These are phyloP conservation scores for Monochamus alternatus DNA, from an alignment of 2,888 invertebrate genomes.

Conservation along the genomic window DNA sequence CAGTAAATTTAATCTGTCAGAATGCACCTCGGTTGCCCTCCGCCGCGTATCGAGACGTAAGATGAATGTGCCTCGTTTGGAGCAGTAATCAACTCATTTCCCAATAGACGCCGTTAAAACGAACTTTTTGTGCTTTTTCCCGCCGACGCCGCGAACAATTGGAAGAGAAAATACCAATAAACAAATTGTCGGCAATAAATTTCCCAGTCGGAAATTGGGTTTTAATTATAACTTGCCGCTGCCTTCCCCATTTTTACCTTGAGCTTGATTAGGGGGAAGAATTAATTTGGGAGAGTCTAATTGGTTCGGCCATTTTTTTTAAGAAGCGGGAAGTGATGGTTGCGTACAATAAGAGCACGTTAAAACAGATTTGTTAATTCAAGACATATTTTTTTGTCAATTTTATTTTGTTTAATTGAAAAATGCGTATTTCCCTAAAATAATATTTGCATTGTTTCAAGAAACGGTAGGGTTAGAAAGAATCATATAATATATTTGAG, in stretches of 20 bases:
- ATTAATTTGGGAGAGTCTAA: background rate
- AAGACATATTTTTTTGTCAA: too few relatives aligned
- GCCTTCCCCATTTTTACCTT: background rate
- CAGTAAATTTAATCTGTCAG: constrained; percentile 43
- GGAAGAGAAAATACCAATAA: constrained; percentile 39
- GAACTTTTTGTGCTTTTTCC: constrained; percentile 40
- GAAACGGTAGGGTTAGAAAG: too few relatives aligned
- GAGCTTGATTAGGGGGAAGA: constrained; percentile 2
- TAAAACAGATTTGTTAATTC: too few relatives aligned
- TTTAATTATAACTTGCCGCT: constrained; percentile 45
- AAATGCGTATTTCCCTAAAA: too few relatives aligned
- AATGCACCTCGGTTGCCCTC: constrained; percentile 21
- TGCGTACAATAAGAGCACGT: too few relatives aligned
- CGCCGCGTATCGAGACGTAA: constrained; percentile 38
- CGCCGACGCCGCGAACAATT: constrained; percentile 32
- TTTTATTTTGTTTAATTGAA: too few relatives aligned
- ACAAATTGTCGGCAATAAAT: constrained; percentile 51
- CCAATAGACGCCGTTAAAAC: constrained; percentile 43
- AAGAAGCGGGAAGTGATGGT: too few relatives aligned
- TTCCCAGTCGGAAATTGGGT: constrained; percentile 45
- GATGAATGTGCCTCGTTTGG: constrained; percentile 58
- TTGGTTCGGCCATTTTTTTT: too few relatives aligned
- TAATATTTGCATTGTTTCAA: too few relatives aligned
- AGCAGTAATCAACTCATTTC: constrained; percentile 60
- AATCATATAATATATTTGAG: too few relatives aligned